These are phyloP conservation scores for Phasia obesa DNA, from an alignment of 2,888 invertebrate species.

Conservation along the genomic window DNA sequence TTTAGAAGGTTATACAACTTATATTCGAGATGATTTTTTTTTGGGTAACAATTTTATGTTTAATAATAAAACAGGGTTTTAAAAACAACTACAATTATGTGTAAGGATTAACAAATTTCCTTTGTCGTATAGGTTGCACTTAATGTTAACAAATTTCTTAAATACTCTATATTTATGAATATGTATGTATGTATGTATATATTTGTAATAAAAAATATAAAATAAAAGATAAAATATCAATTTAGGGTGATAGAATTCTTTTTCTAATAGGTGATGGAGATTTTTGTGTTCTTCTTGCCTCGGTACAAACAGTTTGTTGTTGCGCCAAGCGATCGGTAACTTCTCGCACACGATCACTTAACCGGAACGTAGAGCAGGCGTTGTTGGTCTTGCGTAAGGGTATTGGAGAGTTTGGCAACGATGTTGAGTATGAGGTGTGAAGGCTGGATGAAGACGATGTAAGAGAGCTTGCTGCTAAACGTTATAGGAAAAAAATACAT, in stretches of 20 bases:
- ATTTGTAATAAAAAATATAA: constrained; percentile 38
- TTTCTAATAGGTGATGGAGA: constrained; percentile 66
- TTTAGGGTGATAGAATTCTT: constrained; percentile 54
- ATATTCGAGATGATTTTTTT: constrained; percentile 64
- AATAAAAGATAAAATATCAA: constrained; percentile 24
- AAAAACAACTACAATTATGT: constrained; percentile 51
- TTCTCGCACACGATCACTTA: constrained; percentile 83
- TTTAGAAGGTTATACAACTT: constrained; percentile 25
- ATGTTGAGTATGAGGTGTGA: constrained; percentile 76
- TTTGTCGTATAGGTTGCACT: constrained; percentile 37
- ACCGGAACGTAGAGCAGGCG: constrained; percentile 81
- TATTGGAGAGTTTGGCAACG: constrained; percentile 82
- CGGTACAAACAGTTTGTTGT: constrained; percentile 78
- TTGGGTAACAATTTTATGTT: constrained; percentile 2
- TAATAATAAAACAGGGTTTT: constrained; percentile 32
- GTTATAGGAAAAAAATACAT: neutral
- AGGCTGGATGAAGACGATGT: constrained; percentile 71
- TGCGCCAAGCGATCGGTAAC: constrained; percentile 82
- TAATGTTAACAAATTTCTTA: constrained; percentile 26
- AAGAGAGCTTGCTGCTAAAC: constrained; percentile 69
- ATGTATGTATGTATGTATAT: too few species aligned
- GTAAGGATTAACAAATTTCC: constrained; percentile 59
- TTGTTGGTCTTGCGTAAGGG: constrained; percentile 73
- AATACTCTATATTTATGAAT: neutral
- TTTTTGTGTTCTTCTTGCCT: constrained; percentile 68